A percentile compares a stretch with the other conserved stretches of the same genome.
These are phyloP conservation scores for Heterocephalus glaber DNA, from an alignment of 2,113 vertebrate species.

Conservation along the genomic window DNA sequence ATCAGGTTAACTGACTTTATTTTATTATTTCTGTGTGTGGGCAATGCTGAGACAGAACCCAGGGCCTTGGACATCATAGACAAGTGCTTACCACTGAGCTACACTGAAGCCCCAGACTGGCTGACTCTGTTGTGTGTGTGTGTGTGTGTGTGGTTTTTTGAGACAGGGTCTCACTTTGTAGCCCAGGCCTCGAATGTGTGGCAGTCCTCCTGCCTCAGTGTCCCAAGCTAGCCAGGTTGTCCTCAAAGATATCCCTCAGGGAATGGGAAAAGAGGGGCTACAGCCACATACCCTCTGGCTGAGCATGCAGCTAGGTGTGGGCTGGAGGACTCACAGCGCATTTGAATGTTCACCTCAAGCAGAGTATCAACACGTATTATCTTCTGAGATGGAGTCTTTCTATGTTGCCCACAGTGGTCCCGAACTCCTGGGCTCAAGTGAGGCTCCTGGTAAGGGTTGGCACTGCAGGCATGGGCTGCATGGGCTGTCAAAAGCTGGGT, in stretches of 20 bases:
- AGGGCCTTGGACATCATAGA: not conserved
- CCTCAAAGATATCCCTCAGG: not conserved
- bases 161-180: not conserved
- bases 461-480: not conserved
- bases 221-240: not conserved
- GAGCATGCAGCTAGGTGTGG: not conserved
- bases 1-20: not conserved
- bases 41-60: not conserved
- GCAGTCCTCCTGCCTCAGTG: not conserved
- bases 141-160: not conserved
- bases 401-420: not conserved
- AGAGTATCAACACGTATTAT: not conserved
- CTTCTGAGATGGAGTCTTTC: not conserved
- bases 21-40: not conserved
- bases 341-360: not conserved
- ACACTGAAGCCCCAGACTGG: not conserved
- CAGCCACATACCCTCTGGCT: rapidly evolving
- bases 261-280: not conserved
- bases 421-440: not conserved
- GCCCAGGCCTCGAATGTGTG: not conserved
- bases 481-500: not conserved
- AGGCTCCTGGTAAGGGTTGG: not conserved
- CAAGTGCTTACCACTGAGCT: not conserved
- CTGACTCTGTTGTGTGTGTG: not conserved
- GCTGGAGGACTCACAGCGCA: not conserved